Conservation (phyloP, 2,888 invertebrate species). For the Helobdella robusta region DNA sequence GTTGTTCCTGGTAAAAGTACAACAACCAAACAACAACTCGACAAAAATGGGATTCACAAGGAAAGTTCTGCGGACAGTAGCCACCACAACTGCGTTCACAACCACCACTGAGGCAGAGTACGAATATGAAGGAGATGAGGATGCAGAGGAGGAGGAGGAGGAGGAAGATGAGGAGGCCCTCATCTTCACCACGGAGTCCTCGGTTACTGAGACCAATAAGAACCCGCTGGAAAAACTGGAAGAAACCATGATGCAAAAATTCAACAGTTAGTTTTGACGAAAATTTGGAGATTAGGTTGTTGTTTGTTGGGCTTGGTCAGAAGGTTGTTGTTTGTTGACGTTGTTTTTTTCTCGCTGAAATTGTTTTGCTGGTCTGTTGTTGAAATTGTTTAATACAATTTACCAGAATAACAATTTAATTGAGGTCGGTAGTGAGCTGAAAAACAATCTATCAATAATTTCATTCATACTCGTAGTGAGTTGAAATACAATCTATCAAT, state of each 20-base stretch:
- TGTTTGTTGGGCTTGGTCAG: no score
- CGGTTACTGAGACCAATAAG: conserved; percentile 4
- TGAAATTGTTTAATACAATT: no score
- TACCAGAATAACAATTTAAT: no score
- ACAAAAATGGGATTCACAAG: no score
- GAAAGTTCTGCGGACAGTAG: no score
- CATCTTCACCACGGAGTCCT: conserved; percentile 6
- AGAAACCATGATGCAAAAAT: conserved; percentile 9
- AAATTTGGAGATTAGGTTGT: no score
- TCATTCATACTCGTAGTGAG: neutral
- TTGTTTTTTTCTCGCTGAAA: neutral
- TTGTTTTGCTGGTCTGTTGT: no score
- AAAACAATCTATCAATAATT: neutral
- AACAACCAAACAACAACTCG: neutral
- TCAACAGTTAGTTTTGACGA: conserved; percentile 12
- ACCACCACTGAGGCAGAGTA: neutral
- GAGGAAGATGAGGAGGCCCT: conserved; percentile 19
- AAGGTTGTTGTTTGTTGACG: no score
- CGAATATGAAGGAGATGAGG: neutral
- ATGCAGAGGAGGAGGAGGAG: conserved; percentile 11
- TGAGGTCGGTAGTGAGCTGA: neutral
- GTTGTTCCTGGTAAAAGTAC: neutral
- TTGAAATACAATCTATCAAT: neutral
- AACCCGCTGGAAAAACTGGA: conserved; percentile 13
- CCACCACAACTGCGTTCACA: no score